These are phyloP conservation scores for Tenrec ecaudatus DNA, from an alignment of 2,113 vertebrate species.

Conservation along the genomic window DNA sequence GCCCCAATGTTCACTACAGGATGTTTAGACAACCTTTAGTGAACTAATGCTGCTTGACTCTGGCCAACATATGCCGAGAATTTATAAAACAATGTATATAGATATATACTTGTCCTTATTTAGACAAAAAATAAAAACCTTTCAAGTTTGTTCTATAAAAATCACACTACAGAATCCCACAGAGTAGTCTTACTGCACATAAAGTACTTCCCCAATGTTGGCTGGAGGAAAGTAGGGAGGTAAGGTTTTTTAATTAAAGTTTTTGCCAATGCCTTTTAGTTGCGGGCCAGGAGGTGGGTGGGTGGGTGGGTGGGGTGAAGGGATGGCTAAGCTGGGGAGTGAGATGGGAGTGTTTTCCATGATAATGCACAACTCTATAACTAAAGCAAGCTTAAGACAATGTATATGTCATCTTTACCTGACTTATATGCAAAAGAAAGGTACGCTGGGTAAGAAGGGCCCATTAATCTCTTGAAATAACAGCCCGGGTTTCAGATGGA, in stretches of 20 bases:
- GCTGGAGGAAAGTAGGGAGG: background rate
- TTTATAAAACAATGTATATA: background rate
- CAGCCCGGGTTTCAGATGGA: background rate
- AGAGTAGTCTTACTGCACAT: background rate
- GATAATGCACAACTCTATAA: background rate
- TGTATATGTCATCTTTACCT: background rate
- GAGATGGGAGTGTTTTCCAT: background rate
- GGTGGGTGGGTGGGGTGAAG: background rate
- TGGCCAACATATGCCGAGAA: background rate
- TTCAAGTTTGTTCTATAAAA: background rate
- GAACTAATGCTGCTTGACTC: background rate
- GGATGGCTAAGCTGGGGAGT: background rate
- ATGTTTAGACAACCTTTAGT: background rate
- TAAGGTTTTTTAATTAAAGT: background rate
- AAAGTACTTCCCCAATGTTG: background rate
- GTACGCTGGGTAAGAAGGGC: background rate
- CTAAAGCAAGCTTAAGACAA: background rate
- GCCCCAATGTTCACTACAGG: background rate
- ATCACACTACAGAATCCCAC: background rate
- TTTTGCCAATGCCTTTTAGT: background rate
- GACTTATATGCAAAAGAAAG: background rate
- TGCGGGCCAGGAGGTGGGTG: background rate
- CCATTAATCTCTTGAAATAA: background rate
- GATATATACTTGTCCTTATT: slow-evolving; percentile 13
- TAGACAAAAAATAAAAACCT: slow-evolving; percentile 13